Evolutionary conservation across 2,888 invertebrate genomes (phyloP).

Genomic region (Ypsolopha scabrella): DNA sequence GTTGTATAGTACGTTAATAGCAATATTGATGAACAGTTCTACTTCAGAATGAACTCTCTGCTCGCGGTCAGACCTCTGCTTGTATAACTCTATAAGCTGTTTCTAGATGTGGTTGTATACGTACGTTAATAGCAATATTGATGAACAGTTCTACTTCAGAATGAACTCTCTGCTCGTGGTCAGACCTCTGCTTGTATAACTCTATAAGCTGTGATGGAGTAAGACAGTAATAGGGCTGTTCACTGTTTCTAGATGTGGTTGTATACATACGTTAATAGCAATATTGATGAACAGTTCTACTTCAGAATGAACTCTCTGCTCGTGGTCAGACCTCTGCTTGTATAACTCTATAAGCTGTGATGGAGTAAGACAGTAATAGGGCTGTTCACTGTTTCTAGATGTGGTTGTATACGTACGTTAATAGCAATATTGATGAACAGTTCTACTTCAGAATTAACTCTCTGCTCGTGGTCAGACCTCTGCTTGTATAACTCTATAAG

Average conservation of each 20-base stretch:
- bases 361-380: too few relatives aligned
- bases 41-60: constrained; percentile 44
- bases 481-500: constrained; percentile 33
- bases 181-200: constrained; percentile 29
- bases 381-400: too few relatives aligned
- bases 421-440: constrained; percentile 32
- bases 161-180: constrained; percentile 44
- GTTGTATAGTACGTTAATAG: constrained; percentile 44
- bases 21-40: constrained; percentile 34
- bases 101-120: too few relatives aligned
- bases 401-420: too few relatives aligned
- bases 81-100: constrained; percentile 27
- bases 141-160: constrained; percentile 41
- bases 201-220: too few relatives aligned
- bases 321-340: constrained; percentile 34
- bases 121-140: constrained; percentile 38
- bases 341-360: constrained; percentile 27
- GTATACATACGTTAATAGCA: constrained; percentile 39
- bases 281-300: constrained; percentile 39
- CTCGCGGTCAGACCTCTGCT: constrained; percentile 34
- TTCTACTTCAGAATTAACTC: constrained; percentile 48
- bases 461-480: constrained; percentile 34
- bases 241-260: too few relatives aligned
- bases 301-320: constrained; percentile 44
- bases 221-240: too few relatives aligned